Conservation (phyloP, 2,797 vertebrate genomes). For the Syngnathus acus region DNA sequence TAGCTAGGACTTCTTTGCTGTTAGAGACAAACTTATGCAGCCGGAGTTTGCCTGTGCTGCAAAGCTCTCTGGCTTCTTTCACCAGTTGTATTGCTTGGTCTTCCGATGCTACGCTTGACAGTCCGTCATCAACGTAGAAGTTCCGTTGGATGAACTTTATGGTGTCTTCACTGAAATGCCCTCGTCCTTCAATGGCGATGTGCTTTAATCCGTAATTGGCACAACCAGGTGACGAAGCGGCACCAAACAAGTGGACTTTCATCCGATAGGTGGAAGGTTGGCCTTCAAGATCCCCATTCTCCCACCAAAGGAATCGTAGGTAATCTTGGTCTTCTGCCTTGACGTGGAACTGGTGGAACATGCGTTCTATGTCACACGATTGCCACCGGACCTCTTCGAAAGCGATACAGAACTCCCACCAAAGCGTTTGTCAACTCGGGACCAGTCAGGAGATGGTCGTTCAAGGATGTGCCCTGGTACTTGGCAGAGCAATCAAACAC, state of each 20-base stretch:
- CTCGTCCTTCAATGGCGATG: neutral
- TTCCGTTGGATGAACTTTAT: neutral
- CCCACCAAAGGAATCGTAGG: neutral
- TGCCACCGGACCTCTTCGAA: neutral
- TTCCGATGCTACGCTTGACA: neutral
- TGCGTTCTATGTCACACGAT: neutral
- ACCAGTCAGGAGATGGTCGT: constrained; percentile 3
- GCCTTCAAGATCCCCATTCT: no score
- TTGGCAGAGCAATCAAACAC: constrained; percentile 4
- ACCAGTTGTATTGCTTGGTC: neutral
- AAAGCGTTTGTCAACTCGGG: neutral
- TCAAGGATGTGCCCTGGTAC: neutral
- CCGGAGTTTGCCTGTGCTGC: neutral
- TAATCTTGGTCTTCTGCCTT: neutral
- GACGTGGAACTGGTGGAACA: neutral
- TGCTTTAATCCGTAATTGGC: neutral
- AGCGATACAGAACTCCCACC: neutral
- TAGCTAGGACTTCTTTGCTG: neutral
- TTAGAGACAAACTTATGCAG: constrained; percentile 16
- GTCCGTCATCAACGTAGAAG: constrained; percentile 5
- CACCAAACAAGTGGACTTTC: neutral
- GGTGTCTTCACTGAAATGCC: neutral
- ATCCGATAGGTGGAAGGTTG: neutral
- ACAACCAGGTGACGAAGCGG: neutral
- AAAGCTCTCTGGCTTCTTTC: constrained; percentile 8